Evolutionary conservation across 1,140 invertebrate genomes (phyloP).

Genomic region (Penaeus vannamei): DNA sequence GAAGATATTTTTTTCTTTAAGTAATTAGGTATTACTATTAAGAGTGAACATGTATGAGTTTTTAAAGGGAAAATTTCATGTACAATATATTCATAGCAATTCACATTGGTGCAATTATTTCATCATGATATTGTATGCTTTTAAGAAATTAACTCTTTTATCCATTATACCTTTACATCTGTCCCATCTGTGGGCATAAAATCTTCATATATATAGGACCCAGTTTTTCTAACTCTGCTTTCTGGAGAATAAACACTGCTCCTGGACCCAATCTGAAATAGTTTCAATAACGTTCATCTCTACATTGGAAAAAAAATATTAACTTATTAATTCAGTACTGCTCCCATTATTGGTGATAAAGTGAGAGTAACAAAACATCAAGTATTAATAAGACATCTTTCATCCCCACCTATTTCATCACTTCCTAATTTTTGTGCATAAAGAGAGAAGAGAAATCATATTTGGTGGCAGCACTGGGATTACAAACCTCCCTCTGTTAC

Average conservation of each 20-base stretch:
- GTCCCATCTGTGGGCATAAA: constrained; percentile 99
- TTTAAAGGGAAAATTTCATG: constrained; percentile 3
- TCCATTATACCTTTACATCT: constrained; percentile 82
- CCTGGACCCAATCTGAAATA: constrained; percentile 91
- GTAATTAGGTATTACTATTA: neutral
- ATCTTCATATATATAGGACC: constrained; percentile 99
- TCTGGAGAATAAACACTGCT: constrained; percentile 98
- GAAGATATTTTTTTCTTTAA: neutral
- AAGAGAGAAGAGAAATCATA: too few relatives aligned
- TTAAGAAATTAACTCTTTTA: too few relatives aligned
- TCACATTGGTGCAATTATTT: neutral
- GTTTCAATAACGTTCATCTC: constrained; percentile 40
- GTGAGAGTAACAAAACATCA: too few relatives aligned
- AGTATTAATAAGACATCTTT: too few relatives aligned
- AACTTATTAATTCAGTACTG: too few relatives aligned
- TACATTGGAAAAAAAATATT: too few relatives aligned
- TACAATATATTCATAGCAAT: neutral
- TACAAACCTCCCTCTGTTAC: too few relatives aligned
- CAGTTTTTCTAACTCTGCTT: constrained; percentile 94
- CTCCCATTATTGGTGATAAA: too few relatives aligned
- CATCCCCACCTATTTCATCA: too few relatives aligned
- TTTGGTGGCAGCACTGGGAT: too few relatives aligned
- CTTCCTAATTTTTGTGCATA: too few relatives aligned
- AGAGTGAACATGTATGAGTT: neutral
- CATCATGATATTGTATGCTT: neutral